Conservation (phyloP, 1,140 invertebrate genomes). For the Calosoma granatense region DNA sequence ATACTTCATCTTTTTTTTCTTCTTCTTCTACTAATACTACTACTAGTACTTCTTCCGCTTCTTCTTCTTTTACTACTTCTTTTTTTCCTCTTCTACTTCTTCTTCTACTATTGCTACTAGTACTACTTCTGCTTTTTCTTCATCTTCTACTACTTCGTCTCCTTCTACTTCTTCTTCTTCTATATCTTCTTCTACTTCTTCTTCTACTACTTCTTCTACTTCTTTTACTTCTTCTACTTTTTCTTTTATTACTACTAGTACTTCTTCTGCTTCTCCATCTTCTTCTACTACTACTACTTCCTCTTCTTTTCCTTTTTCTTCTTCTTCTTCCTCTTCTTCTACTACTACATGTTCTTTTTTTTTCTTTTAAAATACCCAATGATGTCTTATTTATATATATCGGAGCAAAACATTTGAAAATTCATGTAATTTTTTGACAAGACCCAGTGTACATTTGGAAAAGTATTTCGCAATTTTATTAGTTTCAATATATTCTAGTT, state of each 20-base stretch:
- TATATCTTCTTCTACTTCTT: not conserved
- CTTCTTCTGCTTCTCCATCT: not conserved
- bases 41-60: too few relatives aligned
- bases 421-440: too few relatives aligned
- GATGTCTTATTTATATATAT: not conserved
- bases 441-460: too few relatives aligned
- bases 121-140: not conserved
- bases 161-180: not conserved
- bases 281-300: not conserved
- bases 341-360: not conserved
- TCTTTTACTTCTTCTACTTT: not conserved
- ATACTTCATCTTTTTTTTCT: too few relatives aligned
- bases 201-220: not conserved
- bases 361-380: not conserved
- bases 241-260: not conserved
- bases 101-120: not conserved
- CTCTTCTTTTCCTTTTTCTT: not conserved
- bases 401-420: too few relatives aligned
- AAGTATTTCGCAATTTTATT: too few relatives aligned
- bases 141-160: too few relatives aligned
- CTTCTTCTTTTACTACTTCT: not conserved
- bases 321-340: not conserved
- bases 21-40: too few relatives aligned
- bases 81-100: not conserved
- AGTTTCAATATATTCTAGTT: too few relatives aligned